A percentile compares a stretch with the other conserved stretches of the same genome.
Evolutionary conservation across 2,797 vertebrate species (phyloP).

Genomic region (Esox lucius): DNA sequence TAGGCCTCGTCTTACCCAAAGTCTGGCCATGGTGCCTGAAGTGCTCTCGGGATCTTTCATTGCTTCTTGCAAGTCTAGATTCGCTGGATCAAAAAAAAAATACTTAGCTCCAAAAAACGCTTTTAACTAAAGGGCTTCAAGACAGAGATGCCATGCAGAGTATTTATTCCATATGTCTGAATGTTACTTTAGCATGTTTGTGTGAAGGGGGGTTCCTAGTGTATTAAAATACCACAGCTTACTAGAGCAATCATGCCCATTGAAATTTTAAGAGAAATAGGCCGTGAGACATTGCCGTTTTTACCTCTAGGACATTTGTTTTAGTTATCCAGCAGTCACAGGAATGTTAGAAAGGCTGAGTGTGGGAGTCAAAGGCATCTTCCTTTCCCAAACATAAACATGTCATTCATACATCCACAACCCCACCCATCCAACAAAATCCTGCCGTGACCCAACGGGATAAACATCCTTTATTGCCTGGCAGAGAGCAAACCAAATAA

Average conservation of each 20-base stretch:
- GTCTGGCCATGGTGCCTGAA: background rate
- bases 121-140: background rate
- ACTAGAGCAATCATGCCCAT: background rate
- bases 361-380: background rate
- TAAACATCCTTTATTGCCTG: background rate
- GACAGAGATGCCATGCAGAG: slow-evolving; percentile 34
- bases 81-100: background rate
- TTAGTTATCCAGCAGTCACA: background rate
- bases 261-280: background rate
- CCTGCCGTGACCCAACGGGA: background rate
- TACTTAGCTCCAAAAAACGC: background rate
- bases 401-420: background rate
- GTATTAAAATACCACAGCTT: slow-evolving; percentile 5
- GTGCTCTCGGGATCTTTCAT: background rate
- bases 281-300: background rate
- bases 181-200: slow-evolving; percentile 11
- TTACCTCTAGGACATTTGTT: background rate
- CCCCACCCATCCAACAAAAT: background rate
- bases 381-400: background rate
- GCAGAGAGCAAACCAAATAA: slow-evolving; percentile 2
- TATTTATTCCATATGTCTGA: slow-evolving; percentile 32
- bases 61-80: background rate
- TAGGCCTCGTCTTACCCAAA: background rate
- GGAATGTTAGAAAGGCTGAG: background rate
- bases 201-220: background rate